phyloP scores from a whole-genome alignment of 1,140 invertebrate species.

The Heliconius eleuchia region DNA sequence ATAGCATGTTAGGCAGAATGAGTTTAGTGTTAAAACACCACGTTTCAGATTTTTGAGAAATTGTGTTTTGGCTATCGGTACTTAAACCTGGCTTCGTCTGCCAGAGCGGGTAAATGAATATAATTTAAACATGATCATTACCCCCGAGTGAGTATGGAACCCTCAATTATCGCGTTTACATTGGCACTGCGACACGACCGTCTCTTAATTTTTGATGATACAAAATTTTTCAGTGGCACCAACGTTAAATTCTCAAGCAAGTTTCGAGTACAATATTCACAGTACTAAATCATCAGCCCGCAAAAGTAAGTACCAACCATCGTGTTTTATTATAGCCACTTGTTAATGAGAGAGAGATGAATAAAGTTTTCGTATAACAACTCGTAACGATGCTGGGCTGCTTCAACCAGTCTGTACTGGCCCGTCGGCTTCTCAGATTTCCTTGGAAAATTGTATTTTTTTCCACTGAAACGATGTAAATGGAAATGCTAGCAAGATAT shows the following conservation, averaged over 20 bases:
- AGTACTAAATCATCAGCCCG: slow-evolving; percentile 3
- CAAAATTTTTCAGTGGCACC: background rate
- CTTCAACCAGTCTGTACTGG: slow-evolving; percentile 14
- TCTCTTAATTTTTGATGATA: too few species aligned
- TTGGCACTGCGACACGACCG: too few species aligned
- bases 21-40: too few species aligned
- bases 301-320: background rate
- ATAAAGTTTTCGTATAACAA: slow-evolving; percentile 31
- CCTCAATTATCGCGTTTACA: too few species aligned
- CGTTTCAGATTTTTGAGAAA: too few species aligned
- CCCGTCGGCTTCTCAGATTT: slow-evolving; percentile 12
- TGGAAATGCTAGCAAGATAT: slow-evolving; percentile 20
- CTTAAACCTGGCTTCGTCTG: too few species aligned
- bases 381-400: slow-evolving; percentile 16
- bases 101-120: too few species aligned
- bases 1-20: too few species aligned
- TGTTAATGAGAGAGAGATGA: slow-evolving; percentile 26
- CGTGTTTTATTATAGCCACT: slow-evolving; percentile 25
- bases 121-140: too few species aligned
- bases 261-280: background rate
- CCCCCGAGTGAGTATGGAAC: too few species aligned
- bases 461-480: slow-evolving; percentile 8
- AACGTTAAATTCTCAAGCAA: background rate
- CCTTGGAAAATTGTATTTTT: slow-evolving; percentile 20
- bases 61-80: too few species aligned